Conservation (phyloP, 1,140 invertebrate species). For the Sitobion miscanthi region DNA sequence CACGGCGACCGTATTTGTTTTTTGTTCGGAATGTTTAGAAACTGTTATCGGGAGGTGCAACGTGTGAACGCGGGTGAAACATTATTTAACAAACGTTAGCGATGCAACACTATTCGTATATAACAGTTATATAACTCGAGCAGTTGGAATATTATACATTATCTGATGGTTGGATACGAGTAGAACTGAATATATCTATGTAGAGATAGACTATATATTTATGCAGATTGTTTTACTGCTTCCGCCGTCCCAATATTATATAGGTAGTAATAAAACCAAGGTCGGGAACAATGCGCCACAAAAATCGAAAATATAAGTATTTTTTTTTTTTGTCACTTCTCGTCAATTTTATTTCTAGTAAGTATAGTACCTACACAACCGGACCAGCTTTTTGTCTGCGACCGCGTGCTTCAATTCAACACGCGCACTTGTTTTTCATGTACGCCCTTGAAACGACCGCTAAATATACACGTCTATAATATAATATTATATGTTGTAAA, state of each 20-base stretch:
- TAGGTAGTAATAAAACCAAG: background rate
- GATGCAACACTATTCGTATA: background rate
- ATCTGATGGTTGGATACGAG: background rate
- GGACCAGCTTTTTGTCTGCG: background rate
- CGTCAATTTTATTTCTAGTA: background rate
- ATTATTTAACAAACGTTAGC: background rate
- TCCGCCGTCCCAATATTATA: background rate
- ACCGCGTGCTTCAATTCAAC: background rate
- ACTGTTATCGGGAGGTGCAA: background rate
- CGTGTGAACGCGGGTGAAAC: background rate
- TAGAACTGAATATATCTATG: background rate
- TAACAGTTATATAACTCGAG: background rate
- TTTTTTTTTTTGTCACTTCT: background rate
- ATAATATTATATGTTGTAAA: background rate
- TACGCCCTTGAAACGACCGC: constrained; percentile 28
- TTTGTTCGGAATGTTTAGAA: constrained; percentile 6
- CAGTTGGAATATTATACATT: background rate
- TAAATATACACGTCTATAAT: background rate
- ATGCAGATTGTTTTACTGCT: constrained; percentile 7
- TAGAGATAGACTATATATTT: background rate
- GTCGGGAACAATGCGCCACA: background rate
- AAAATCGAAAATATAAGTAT: background rate
- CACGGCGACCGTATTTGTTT: background rate
- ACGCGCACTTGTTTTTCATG: background rate
- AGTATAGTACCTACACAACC: background rate